These are phyloP conservation scores for Marasmarcha lunaedactyla DNA, from an alignment of 2,888 invertebrate species.

Conservation along the genomic window DNA sequence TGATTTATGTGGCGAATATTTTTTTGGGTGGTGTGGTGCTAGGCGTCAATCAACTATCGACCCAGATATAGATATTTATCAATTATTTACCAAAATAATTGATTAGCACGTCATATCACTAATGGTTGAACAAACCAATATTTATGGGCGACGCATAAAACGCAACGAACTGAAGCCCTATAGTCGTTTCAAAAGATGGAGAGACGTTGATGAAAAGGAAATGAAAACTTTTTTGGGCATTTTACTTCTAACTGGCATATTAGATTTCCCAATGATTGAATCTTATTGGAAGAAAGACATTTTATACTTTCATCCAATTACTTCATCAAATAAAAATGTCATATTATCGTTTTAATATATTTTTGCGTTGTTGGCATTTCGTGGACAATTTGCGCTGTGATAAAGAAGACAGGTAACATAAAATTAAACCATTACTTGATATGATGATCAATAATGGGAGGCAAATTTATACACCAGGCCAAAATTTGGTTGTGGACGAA, in stretches of 20 bases:
- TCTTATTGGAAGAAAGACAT: no score
- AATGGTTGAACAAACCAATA: no score
- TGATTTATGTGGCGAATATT: no score
- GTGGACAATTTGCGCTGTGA: slow-evolving; percentile 12
- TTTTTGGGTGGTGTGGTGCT: no score
- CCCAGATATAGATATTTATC: no score
- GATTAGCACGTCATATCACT: no score
- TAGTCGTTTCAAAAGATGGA: slow-evolving; percentile 3
- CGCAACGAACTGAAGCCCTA: neutral
- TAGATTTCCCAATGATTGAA: no score
- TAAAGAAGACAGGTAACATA: slow-evolving; percentile 13
- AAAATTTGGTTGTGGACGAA: slow-evolving; percentile 15
- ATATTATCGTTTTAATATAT: slow-evolving; percentile 14
- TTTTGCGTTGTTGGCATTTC: slow-evolving; percentile 18
- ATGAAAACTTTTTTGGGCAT: slow-evolving; percentile 13
- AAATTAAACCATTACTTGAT: slow-evolving; percentile 15
- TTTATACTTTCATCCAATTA: no score
- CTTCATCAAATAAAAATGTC: slow-evolving; percentile 12
- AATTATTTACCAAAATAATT: no score
- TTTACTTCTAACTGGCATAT: slow-evolving; percentile 2
- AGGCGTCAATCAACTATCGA: no score
- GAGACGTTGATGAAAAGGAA: slow-evolving; percentile 7
- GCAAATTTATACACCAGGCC: slow-evolving; percentile 12
- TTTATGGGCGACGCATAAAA: no score
- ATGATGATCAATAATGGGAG: slow-evolving; percentile 13